Evolutionary conservation across 2,113 vertebrate species (phyloP).

Genomic region (Ophthalmolycus amberensis): DNA sequence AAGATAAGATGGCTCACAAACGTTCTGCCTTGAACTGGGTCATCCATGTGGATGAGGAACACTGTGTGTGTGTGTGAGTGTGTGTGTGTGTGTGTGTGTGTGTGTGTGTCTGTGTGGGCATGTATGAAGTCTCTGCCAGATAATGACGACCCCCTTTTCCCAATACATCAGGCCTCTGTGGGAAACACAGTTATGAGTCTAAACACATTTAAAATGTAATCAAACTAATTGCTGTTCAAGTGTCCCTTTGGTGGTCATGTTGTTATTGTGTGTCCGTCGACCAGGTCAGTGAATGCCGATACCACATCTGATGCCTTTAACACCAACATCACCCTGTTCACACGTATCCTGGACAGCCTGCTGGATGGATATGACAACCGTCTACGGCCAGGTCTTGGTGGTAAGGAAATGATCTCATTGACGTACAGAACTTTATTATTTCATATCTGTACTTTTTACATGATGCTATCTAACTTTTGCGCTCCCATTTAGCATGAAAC

Average conservation of each 20-base stretch:
- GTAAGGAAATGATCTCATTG: slow-evolving; percentile 81
- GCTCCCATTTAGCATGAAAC: slow-evolving; percentile 25
- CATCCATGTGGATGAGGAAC: slow-evolving; percentile 59
- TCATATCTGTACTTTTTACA: not conserved
- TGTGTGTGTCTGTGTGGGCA: slow-evolving; percentile 34
- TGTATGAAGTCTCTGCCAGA: slow-evolving; percentile 34
- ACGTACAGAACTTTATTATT: slow-evolving; percentile 5
- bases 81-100: slow-evolving; percentile 51
- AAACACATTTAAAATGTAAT: slow-evolving; percentile 29
- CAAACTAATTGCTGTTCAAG: slow-evolving; percentile 14
- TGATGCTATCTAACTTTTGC: not conserved
- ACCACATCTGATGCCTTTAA: slow-evolving; percentile 92
- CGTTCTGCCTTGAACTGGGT: slow-evolving; percentile 72
- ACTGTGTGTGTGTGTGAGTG: slow-evolving; percentile 34
- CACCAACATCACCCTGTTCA: slow-evolving; percentile 99
- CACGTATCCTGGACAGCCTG: slow-evolving; percentile 97
- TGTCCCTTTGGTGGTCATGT: slow-evolving; percentile 7
- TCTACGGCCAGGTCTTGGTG: slow-evolving; percentile 96
- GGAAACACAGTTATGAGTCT: slow-evolving; percentile 15
- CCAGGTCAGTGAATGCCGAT: slow-evolving; percentile 91
- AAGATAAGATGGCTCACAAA: slow-evolving; percentile 70
- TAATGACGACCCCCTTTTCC: slow-evolving; percentile 25
- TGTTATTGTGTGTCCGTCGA: slow-evolving; percentile 57
- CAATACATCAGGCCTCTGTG: slow-evolving; percentile 21
- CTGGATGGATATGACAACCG: slow-evolving; percentile 99